phyloP scores from a whole-genome alignment of 2,888 invertebrate genomes.

The Nysson spinosus region DNA sequence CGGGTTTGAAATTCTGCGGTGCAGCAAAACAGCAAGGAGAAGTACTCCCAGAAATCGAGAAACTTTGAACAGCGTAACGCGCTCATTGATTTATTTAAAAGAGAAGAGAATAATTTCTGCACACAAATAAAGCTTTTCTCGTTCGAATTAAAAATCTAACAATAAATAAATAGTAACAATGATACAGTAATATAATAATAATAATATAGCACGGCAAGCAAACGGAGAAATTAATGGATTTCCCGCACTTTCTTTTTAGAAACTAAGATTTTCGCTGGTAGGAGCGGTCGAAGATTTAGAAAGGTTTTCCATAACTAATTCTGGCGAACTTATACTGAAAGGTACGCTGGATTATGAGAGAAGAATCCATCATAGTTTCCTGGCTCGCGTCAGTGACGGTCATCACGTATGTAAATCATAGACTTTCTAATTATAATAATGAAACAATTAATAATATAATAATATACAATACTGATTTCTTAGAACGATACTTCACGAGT shows the following conservation, averaged over 20 bases:
- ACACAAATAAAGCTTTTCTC: too few relatives aligned
- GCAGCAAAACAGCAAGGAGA: too few relatives aligned
- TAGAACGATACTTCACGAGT: conserved; percentile 92
- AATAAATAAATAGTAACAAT: not conserved
- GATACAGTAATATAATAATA: too few relatives aligned
- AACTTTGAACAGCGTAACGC: too few relatives aligned
- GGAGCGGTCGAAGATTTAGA: conserved; percentile 86
- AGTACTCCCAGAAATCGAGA: too few relatives aligned
- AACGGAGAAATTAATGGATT: not conserved
- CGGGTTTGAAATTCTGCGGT: too few relatives aligned
- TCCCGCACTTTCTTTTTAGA: conserved; percentile 76
- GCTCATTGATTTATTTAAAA: too few relatives aligned
- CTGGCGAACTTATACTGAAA: conserved; percentile 88
- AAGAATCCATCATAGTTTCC: conserved; percentile 84
- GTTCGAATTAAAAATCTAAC: too few relatives aligned
- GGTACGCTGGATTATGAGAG: conserved; percentile 89
- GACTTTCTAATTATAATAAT: not conserved
- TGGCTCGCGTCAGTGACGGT: conserved; percentile 90
- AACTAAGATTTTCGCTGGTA: conserved; percentile 85
- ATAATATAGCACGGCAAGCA: too few relatives aligned
- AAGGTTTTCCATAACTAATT: conserved; percentile 86
- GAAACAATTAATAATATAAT: not conserved
- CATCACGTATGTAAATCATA: conserved; percentile 80
- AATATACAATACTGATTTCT: not conserved
- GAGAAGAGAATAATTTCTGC: too few relatives aligned